phyloP scores from a whole-genome alignment of 2,113 vertebrate genomes.

The Bubo blakistoni region DNA sequence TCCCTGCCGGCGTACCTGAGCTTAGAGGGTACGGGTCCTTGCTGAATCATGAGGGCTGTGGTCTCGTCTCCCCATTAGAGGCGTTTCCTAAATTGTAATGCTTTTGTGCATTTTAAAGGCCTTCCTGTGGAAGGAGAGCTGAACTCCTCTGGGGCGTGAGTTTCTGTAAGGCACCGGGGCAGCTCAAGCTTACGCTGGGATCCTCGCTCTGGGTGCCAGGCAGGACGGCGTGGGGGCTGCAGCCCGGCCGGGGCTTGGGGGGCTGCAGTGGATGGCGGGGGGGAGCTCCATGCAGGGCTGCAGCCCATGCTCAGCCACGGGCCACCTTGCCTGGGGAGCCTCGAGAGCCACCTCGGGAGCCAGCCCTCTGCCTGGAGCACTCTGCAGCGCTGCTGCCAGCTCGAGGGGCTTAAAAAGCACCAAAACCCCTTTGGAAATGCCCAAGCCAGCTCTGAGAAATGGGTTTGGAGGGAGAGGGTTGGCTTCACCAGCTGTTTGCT shows the following conservation, averaged over 20 bases:
- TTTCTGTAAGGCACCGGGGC: background rate
- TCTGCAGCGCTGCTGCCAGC: background rate
- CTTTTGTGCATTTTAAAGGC: background rate
- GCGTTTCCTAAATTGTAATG: background rate
- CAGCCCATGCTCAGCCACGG: accelerated
- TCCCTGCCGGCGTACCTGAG: accelerated
- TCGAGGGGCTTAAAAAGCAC: background rate
- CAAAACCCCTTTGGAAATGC: background rate
- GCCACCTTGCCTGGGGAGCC: no score
- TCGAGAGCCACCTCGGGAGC: background rate
- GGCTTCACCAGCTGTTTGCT: background rate
- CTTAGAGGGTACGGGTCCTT: accelerated
- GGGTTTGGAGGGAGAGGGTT: background rate
- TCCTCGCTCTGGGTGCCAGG: accelerated
- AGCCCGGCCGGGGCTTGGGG: background rate
- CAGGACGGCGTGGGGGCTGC: background rate
- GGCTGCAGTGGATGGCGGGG: background rate
- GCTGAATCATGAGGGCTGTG: background rate
- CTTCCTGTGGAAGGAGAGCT: background rate
- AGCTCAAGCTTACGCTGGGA: background rate
- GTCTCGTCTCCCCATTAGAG: background rate
- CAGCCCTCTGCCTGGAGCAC: background rate
- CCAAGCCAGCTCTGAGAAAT: background rate
- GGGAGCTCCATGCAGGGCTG: accelerated
- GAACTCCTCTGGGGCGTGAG: background rate